Conservation (phyloP, 2,113 vertebrate species). For the Pelobates fuscus region DNA sequence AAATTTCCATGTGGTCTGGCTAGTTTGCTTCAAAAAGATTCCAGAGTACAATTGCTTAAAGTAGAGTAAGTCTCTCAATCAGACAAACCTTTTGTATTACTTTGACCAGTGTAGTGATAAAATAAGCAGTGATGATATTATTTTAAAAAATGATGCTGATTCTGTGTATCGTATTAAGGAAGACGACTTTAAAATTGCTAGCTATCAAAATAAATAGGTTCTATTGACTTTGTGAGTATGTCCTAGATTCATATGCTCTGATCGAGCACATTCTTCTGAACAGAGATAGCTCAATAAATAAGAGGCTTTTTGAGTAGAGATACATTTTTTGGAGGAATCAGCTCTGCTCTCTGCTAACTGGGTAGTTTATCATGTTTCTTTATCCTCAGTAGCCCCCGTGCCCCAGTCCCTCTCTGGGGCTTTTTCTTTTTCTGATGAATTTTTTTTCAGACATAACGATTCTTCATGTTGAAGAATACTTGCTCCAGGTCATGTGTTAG, state of each 20-base stretch:
- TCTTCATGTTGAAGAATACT: not conserved
- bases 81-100: too few species aligned
- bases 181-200: not conserved
- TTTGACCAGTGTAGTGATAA: too few species aligned
- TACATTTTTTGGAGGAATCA: not conserved
- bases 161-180: too few species aligned
- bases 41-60: too few species aligned
- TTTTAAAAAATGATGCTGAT: too few species aligned
- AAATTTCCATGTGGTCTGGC: too few species aligned
- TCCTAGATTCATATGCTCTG: not conserved
- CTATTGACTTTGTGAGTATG: not conserved
- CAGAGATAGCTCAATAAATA: not conserved
- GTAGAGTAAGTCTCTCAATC: too few species aligned
- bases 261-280: not conserved
- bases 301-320: not conserved
- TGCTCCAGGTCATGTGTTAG: not conserved
- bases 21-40: too few species aligned
- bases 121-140: too few species aligned
- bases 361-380: not conserved
- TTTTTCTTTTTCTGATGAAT: not conserved
- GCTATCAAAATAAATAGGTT: not conserved
- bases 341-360: not conserved
- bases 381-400: not conserved
- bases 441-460: not conserved
- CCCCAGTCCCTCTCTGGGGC: not conserved